Evolutionary conservation across 2,113 vertebrate genomes (phyloP).

Genomic region (Trematocara nigrifrons): DNA sequence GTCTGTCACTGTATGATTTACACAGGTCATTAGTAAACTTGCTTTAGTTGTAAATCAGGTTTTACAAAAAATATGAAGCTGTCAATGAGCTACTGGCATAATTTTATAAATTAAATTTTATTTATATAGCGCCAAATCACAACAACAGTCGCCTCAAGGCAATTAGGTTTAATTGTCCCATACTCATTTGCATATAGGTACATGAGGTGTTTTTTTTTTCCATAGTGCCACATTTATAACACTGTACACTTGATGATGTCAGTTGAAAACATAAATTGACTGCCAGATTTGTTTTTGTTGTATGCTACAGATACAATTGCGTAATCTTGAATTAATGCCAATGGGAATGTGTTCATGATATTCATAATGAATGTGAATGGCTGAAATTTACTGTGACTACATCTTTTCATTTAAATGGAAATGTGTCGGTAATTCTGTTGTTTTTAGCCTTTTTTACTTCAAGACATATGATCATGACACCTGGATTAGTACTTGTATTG

Average conservation of each 20-base stretch:
- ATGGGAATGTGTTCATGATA: not conserved
- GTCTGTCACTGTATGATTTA: not conserved
- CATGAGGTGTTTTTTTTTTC: not conserved
- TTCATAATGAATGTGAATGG: not conserved
- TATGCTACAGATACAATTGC: not conserved
- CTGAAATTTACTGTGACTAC: not conserved
- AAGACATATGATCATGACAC: not conserved
- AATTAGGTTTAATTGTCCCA: not conserved
- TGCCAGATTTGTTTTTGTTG: not conserved
- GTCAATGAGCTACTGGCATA: not conserved
- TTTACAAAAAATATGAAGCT: not conserved
- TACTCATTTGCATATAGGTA: not conserved
- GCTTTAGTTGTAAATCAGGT: not conserved
- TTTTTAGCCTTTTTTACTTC: not conserved
- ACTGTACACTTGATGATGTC: not conserved
- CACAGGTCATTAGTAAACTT: not conserved
- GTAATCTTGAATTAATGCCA: not conserved
- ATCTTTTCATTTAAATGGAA: not conserved
- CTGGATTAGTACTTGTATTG: not conserved
- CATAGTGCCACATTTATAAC: accelerated
- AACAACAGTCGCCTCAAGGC: not conserved
- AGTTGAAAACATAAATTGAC: not conserved
- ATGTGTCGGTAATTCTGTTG: not conserved
- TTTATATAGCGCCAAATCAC: not conserved
- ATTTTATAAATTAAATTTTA: not conserved